phyloP scores from a whole-genome alignment of 2,113 vertebrate genomes.

The Xiphophorus hellerii region DNA sequence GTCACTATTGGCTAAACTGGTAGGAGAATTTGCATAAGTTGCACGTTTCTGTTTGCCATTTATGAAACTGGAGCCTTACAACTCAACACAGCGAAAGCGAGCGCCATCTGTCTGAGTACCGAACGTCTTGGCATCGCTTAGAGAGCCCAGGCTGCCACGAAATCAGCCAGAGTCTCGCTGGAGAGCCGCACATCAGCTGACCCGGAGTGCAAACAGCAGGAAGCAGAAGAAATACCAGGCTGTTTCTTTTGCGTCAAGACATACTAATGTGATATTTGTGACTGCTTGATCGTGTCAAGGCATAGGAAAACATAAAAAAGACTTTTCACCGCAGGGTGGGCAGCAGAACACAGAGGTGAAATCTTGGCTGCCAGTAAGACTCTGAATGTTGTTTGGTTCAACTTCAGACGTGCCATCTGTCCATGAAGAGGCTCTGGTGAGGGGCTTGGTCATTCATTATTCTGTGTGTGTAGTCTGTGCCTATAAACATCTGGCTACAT shows the following conservation, averaged over 20 bases:
- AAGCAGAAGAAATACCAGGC: background rate
- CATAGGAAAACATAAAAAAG: background rate
- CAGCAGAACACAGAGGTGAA: background rate
- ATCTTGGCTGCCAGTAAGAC: background rate
- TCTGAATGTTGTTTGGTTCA: slow-evolving; percentile 8
- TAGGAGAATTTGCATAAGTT: background rate
- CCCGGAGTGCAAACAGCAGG: slow-evolving; percentile 4
- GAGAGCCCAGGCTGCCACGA: background rate
- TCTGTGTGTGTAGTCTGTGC: background rate
- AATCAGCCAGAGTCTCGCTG: background rate
- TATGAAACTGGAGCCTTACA: background rate
- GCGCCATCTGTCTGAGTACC: background rate
- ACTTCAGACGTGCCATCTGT: slow-evolving; percentile 16
- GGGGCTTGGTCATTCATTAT: background rate
- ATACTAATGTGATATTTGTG: background rate
- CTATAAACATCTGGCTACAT: slow-evolving; percentile 35
- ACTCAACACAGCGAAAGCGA: background rate
- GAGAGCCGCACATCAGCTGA: slow-evolving; percentile 1
- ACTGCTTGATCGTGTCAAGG: background rate
- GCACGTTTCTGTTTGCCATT: background rate
- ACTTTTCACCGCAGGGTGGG: background rate
- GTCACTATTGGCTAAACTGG: background rate
- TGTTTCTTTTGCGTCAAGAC: background rate
- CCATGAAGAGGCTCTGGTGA: background rate
- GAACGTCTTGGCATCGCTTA: background rate